phyloP scores from a whole-genome alignment of 2,797 vertebrate species.

The Thamnophis elegans region DNA sequence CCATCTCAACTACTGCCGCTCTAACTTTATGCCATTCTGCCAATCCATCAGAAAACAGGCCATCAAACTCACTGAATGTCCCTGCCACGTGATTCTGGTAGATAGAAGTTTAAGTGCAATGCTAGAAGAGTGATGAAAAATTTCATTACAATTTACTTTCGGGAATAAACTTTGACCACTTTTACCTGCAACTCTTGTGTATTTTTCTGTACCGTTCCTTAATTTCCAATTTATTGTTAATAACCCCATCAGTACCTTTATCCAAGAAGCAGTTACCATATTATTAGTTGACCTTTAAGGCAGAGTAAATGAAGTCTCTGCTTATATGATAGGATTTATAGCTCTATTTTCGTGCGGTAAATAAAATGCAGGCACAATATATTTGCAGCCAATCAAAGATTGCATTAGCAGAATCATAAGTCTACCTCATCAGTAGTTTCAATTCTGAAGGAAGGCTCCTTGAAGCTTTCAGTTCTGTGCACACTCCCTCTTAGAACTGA shows the following conservation, averaged over 20 bases:
- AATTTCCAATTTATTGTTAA: slow-evolving; percentile 17
- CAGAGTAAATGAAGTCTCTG: not conserved
- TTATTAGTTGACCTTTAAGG: slow-evolving; percentile 12
- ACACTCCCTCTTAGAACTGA: not conserved
- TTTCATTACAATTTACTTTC: slow-evolving; percentile 16
- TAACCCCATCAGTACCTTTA: not conserved
- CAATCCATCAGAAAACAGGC: not conserved
- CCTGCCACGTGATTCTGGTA: not conserved
- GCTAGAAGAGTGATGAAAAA: not conserved
- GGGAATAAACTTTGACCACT: not conserved
- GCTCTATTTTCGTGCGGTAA: not conserved
- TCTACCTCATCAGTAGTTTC: not conserved
- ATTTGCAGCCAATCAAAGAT: not conserved
- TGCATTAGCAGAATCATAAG: not conserved
- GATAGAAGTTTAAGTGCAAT: not conserved
- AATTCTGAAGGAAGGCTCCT: not conserved
- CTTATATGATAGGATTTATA: not conserved
- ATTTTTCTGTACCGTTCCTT: slow-evolving; percentile 23
- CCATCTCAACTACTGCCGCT: not conserved
- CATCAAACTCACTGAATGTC: not conserved
- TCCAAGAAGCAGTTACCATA: not conserved
- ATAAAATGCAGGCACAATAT: not conserved
- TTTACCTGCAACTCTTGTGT: not conserved
- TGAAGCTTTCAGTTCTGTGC: not conserved
- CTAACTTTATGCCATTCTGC: not conserved